Evolutionary conservation across 1,140 invertebrate species (phyloP).

Genomic region (Leptinotarsa lineolata): DNA sequence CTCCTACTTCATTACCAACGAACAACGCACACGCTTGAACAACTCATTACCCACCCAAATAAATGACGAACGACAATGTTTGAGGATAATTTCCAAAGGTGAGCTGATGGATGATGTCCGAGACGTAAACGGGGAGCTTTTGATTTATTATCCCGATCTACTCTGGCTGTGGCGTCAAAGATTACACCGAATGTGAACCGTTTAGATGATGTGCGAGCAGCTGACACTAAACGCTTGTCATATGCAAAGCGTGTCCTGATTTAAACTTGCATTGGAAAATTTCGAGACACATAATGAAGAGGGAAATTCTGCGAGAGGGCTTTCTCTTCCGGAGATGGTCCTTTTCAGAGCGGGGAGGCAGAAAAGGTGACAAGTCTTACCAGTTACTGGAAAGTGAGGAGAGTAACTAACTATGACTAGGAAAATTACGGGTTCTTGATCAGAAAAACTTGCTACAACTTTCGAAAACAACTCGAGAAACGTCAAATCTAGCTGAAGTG

Average conservation of each 20-base stretch:
- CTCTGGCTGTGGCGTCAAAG: constrained; percentile 48
- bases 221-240: constrained; percentile 52
- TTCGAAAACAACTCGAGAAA: no score
- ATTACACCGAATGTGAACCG: constrained; percentile 50
- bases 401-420: no score
- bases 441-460: no score
- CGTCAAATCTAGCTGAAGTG: no score
- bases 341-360: no score
- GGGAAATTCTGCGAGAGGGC: not conserved
- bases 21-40: not conserved
- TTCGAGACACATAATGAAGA: constrained; percentile 8
- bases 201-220: constrained; percentile 49
- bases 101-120: constrained; percentile 14
- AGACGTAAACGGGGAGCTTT: constrained; percentile 41
- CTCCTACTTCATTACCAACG: not conserved
- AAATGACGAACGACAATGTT: constrained; percentile 19
- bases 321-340: no score
- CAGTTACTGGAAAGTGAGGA: no score
- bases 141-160: constrained; percentile 52
- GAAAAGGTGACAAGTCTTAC: no score
- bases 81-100: constrained; percentile 21
- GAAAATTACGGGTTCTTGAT: no score
- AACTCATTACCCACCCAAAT: not conserved
- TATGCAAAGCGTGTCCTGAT: constrained; percentile 42
- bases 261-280: constrained; percentile 6